These are phyloP conservation scores for Salvator merianae DNA, from an alignment of 2,113 vertebrate genomes.

Conservation along the genomic window DNA sequence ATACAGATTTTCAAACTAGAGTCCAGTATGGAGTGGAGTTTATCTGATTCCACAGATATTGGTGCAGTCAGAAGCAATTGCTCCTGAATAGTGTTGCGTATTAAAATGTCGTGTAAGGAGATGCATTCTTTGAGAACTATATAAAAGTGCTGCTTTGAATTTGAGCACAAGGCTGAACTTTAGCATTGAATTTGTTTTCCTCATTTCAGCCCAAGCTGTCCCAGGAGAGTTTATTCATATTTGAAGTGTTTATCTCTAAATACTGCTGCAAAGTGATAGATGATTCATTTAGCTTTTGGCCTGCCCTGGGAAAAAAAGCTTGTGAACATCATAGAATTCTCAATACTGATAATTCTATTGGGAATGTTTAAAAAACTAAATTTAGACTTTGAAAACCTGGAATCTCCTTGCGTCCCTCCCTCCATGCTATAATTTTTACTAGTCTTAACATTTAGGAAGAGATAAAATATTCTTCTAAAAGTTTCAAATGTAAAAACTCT, in stretches of 20 bases:
- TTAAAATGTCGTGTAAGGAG: neutral
- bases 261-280: neutral
- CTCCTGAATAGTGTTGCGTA: neutral
- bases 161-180: neutral
- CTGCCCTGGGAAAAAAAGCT: neutral
- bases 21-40: no score
- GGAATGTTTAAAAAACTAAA: neutral
- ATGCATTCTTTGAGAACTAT: neutral
- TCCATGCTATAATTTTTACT: neutral
- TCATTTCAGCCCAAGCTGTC: neutral
- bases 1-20: no score
- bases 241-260: constrained; percentile 16
- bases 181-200: constrained; percentile 8
- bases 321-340: neutral
- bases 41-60: no score
- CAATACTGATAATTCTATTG: neutral
- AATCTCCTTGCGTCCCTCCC: neutral
- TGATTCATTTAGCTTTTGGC: neutral
- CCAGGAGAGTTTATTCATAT: constrained; percentile 10
- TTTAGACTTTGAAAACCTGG: neutral
- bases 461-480: accelerated
- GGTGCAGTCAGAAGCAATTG: neutral
- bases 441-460: neutral
- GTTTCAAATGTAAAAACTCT: neutral
- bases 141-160: neutral